phyloP scores from a whole-genome alignment of 2,113 vertebrate genomes.

The Harpagus bidentatus region DNA sequence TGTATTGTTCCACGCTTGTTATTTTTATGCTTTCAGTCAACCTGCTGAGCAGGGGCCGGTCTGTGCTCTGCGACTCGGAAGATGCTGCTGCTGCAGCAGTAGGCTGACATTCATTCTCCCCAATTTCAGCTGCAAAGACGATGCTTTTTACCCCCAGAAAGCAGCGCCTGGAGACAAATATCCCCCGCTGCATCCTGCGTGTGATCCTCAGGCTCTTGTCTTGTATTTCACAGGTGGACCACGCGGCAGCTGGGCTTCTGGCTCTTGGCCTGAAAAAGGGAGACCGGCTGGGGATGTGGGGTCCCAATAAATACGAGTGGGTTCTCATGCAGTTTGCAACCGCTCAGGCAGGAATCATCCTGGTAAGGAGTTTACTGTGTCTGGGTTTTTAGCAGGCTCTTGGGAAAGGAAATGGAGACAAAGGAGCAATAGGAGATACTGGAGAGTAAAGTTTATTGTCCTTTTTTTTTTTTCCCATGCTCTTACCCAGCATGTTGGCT shows the following conservation, averaged over 20 bases:
- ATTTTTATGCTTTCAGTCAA: neutral
- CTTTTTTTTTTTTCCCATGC: neutral
- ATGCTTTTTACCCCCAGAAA: neutral
- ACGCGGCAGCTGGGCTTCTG: slow-evolving; percentile 86
- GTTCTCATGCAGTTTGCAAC: slow-evolving; percentile 88
- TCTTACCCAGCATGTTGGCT: neutral
- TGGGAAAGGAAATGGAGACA: neutral
- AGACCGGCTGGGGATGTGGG: slow-evolving; percentile 91
- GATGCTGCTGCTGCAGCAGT: neutral
- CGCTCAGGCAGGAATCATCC: slow-evolving; percentile 88
- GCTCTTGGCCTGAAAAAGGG: slow-evolving; percentile 86
- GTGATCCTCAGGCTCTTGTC: neutral
- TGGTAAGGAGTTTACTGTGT: slow-evolving; percentile 78
- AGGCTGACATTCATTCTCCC: neutral
- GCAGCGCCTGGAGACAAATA: neutral
- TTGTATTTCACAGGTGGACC: slow-evolving; percentile 81
- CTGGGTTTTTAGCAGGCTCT: neutral
- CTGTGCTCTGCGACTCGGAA: neutral
- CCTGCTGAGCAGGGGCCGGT: neutral
- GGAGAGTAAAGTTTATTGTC: neutral
- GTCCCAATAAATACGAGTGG: slow-evolving; percentile 92
- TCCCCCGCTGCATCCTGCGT: too few species aligned
- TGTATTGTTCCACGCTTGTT: neutral
- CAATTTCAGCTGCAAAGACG: neutral
- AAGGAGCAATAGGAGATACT: neutral